Conservation (phyloP, 2,113 vertebrate genomes). For the Garra rufa region DNA sequence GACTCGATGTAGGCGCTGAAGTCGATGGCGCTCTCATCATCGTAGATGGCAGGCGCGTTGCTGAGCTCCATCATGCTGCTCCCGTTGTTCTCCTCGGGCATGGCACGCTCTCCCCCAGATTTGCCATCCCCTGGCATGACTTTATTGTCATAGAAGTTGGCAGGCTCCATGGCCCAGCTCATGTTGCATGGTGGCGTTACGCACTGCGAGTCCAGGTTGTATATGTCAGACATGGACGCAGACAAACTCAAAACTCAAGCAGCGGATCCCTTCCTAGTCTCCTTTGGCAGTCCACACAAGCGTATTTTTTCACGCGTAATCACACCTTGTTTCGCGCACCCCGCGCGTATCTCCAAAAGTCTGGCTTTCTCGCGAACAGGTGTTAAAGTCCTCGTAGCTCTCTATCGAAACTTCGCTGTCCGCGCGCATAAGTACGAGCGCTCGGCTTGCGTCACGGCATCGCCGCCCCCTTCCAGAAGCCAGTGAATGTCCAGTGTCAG, state of each 20-base stretch:
- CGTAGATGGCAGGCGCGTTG: constrained; percentile 88
- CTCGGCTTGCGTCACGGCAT: constrained; percentile 72
- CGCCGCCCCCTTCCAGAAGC: constrained; percentile 71
- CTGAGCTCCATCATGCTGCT: constrained; percentile 83
- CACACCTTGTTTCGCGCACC: background rate
- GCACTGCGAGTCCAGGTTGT: constrained; percentile 87
- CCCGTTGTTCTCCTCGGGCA: constrained; percentile 67
- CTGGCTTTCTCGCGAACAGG: background rate
- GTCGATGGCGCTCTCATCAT: constrained; percentile 93
- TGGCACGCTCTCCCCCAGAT: constrained; percentile 73
- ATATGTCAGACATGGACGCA: constrained; percentile 88
- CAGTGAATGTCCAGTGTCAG: constrained; percentile 67
- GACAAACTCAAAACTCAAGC: constrained; percentile 28
- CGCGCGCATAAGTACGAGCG: constrained; percentile 71
- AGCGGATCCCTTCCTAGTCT: background rate
- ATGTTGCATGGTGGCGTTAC: constrained; percentile 85
- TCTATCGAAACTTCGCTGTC: constrained; percentile 61
- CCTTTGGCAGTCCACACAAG: background rate
- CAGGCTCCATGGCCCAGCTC: constrained; percentile 88
- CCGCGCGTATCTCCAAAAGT: background rate
- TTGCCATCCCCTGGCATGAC: constrained; percentile 62
- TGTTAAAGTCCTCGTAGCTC: constrained; percentile 59
- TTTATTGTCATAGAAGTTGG: constrained; percentile 93
- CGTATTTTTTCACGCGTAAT: background rate
- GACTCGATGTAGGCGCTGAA: constrained; percentile 97